Evolutionary conservation across 2,113 vertebrate genomes (phyloP), one percentile per base, ranked within the genome.

Genomic region (Coreoperca whiteheadi): DNA sequence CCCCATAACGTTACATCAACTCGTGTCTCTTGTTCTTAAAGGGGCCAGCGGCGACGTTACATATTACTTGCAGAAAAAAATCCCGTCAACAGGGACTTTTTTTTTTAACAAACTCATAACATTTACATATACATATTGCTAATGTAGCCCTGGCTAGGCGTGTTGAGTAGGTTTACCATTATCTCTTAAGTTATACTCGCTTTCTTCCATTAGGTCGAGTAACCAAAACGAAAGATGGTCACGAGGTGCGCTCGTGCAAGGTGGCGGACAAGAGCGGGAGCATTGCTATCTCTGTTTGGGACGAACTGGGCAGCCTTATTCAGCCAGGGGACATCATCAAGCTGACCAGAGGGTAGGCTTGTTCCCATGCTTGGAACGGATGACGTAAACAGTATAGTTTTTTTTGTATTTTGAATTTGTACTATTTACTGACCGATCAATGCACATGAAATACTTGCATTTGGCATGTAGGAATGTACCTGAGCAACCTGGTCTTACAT

Each of bases 221-320:
- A 65, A 99, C 98, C 84, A 99, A 99, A 96, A 99, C 98, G 59
- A 99, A 99, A 95, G 98, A 99, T 84, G 98, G 98, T 57, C 98
- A 99, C 74, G 98, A 99, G 92, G 98, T 99, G 90, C 96, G 98
- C 89, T 98, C 98, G 0, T 99, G 98, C 89, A 99, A 98, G 88
- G 98, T 99, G 90, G 98, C 98, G 0, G 98, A 99, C 91, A 98
- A 97, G 93, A 99, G 97, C 39, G 98, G 98, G 74, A 99, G 98
- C 95, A 99, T 99, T 91, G 97, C 97, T 25, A 97, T 99, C 89
- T 99, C 98, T 21, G 98, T 99, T n/a, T 99, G 98, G 98, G 98
- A 99, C 90, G 98, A 99, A 67, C 96, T 99, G 20, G 98, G 98
- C 77, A 96, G 96, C 84, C 97, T 99, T 6, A 98, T 99, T 75